Evolutionary conservation across 2,888 invertebrate genomes (phyloP).

Genomic region (Rhagonycha lutea): DNA sequence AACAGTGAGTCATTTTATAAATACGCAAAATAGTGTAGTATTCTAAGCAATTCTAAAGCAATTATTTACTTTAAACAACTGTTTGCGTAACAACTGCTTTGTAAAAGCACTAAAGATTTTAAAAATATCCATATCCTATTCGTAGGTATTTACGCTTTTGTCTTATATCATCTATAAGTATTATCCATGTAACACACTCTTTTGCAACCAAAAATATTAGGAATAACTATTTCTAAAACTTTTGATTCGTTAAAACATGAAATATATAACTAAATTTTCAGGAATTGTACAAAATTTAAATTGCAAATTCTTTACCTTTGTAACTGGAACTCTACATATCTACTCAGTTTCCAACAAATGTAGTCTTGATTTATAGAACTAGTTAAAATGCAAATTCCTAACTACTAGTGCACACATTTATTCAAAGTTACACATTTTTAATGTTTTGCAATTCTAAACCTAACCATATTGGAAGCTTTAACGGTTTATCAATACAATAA

Average conservation of each 20-base stretch:
- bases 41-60: not conserved
- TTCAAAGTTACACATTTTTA: not conserved
- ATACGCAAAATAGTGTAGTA: not conserved
- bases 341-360: not conserved
- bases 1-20: not conserved
- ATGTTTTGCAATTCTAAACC: not conserved
- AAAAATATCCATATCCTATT: not conserved
- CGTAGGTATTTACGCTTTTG: not conserved
- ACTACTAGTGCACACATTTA: not conserved
- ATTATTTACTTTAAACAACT: not conserved
- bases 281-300: conserved; percentile 1
- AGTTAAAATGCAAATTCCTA: not conserved
- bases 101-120: not conserved
- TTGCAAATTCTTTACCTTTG: conserved; percentile 2
- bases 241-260: not conserved
- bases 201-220: not conserved
- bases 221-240: not conserved
- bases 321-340: not conserved
- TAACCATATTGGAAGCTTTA: not conserved
- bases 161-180: not conserved
- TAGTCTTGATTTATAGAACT: conserved; percentile 1
- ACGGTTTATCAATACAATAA: not conserved
- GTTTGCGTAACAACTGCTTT: not conserved
- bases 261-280: not conserved
- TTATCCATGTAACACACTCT: not conserved